Evolutionary conservation across 2,888 invertebrate species (phyloP).

Genomic region (Glyphotaelius pellucidus): DNA sequence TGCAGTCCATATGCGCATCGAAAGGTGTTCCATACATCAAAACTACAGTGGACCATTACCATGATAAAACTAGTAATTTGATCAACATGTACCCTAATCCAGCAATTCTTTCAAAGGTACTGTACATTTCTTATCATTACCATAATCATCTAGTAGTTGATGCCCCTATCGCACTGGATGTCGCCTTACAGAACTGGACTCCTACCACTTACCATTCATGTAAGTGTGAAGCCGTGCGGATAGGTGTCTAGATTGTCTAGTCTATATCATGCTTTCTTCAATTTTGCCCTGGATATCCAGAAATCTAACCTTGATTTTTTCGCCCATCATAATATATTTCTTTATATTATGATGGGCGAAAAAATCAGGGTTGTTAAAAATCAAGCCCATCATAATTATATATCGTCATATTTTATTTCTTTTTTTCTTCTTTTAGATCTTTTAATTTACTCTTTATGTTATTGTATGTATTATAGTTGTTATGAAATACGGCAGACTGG

Average conservation of each 20-base stretch:
- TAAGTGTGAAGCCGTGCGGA: background rate
- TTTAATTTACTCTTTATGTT: too few relatives aligned
- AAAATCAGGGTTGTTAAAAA: too few relatives aligned
- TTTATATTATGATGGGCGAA: too few relatives aligned
- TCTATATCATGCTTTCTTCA: background rate
- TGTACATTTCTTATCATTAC: background rate
- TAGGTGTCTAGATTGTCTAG: too few relatives aligned
- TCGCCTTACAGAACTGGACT: background rate
- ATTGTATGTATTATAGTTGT: too few relatives aligned
- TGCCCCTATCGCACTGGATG: background rate
- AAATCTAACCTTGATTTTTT: background rate
- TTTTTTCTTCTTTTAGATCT: too few relatives aligned
- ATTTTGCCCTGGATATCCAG: background rate
- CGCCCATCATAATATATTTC: too few relatives aligned
- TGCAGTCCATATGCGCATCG: conserved; percentile 89
- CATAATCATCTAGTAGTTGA: background rate
- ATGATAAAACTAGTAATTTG: conserved; percentile 76
- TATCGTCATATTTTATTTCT: too few relatives aligned
- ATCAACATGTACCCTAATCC: conserved; percentile 88
- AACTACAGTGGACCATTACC: conserved; percentile 82
- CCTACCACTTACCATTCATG: background rate
- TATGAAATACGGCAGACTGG: too few relatives aligned
- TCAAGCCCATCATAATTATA: too few relatives aligned
- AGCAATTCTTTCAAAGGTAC: conserved; percentile 76
- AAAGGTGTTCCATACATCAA: conserved; percentile 92